Evolutionary conservation across 1,140 invertebrate genomes (phyloP), one percentile per base, ranked within the genome.

Genomic region (Bombus confusus): DNA sequence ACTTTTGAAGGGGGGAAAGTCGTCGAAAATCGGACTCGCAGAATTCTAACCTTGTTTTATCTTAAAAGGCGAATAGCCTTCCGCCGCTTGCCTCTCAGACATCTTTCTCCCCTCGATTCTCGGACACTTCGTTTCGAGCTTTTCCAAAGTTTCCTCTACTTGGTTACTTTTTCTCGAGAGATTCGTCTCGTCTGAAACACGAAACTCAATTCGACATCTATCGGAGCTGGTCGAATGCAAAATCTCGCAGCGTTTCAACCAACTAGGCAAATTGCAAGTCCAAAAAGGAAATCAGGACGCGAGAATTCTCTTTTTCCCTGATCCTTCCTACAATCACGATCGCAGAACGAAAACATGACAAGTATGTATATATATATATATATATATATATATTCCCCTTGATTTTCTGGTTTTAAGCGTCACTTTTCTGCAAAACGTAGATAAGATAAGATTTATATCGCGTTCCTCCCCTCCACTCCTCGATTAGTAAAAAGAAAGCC

Each of bases 141-240:
- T 43, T 31, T 28, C 13, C 31, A 47, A 74, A 74, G 73, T 74
- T 74, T 52, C 28, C 73, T 12, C 47, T 28, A 76, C 31, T 76
- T 76, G 74, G 43, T 37, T 59, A 52, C 74, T 57, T 57, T 52
- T 76, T 28, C 47, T n/a, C 74, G 47, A 22, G 71, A 39, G 39
- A 73, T n/a, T 31, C 41, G 39, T 59, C 74, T 62, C 34, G 41
- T 41, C 57, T 31, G 57, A 62, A 41, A 59, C 75, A 62, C 34
- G 74, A 77, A 77, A 59, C 57, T 77, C 52, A 28, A 77, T 39
- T 13, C 57, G 57, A 77, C 57, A 57, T 34, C 73, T 25, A 74
- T 74, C 73, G 73, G 28, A 74, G 73, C 43, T 52, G 73, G 73
- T 34, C 74, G 57, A 37, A 76, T 41, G 74, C 74, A 31, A 76